Evolutionary conservation across 2,797 vertebrate genomes (phyloP).

Genomic region (Pangasius djambal): DNA sequence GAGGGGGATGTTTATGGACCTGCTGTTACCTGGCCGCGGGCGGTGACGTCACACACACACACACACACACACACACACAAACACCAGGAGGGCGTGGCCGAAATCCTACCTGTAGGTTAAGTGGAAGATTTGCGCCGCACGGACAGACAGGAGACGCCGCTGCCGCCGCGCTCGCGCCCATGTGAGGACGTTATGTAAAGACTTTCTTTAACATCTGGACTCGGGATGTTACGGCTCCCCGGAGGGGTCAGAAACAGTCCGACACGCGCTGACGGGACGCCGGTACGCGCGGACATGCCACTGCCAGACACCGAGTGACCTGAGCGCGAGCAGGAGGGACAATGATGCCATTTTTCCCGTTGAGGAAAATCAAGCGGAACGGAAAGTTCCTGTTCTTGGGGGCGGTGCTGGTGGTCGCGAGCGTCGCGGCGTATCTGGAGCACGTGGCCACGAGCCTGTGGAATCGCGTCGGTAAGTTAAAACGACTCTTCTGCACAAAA

Average conservation of each 20-base stretch:
- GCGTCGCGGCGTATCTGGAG: constrained; percentile 68
- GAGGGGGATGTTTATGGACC: background rate
- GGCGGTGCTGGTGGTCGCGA: constrained; percentile 62
- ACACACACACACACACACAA: too few relatives aligned
- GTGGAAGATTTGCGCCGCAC: background rate
- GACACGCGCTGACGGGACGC: background rate
- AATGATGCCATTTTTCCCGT: constrained; percentile 64
- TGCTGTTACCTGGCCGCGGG: background rate
- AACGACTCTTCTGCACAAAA: background rate
- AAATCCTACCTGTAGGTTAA: background rate
- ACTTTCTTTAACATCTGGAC: too few relatives aligned
- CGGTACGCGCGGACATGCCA: background rate
- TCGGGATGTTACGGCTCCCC: background rate
- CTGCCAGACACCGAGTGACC: background rate
- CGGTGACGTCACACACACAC: background rate
- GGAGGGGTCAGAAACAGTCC: too few relatives aligned
- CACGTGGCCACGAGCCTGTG: constrained; percentile 55
- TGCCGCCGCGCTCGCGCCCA: background rate
- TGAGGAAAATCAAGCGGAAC: constrained; percentile 71
- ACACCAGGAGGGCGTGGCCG: background rate
- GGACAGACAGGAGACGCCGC: background rate
- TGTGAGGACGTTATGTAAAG: background rate
- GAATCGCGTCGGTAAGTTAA: constrained; percentile 64
- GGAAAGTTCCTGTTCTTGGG: constrained; percentile 62
- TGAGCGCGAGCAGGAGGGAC: constrained; percentile 47